phyloP scores from a whole-genome alignment of 2,797 vertebrate species.

The Spinibarbus caldwelli region DNA sequence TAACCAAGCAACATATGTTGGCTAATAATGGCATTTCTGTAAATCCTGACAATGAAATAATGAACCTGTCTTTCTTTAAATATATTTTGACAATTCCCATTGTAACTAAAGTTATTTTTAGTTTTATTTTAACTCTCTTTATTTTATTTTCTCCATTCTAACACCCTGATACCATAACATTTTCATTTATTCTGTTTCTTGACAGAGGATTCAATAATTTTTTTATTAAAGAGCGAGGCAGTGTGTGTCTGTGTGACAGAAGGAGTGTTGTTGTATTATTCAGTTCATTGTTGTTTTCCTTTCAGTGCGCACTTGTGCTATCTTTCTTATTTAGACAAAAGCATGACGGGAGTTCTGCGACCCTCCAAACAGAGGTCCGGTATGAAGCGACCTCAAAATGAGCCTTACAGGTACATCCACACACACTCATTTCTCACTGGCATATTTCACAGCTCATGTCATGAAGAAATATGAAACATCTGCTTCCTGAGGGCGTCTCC shows the following conservation, averaged over 20 bases:
- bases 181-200: background rate
- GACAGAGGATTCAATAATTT: background rate
- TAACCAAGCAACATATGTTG: constrained; percentile 24
- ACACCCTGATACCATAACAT: background rate
- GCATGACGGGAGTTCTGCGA: constrained; percentile 53
- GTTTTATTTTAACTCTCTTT: no score
- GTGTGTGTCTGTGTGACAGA: background rate
- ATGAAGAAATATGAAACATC: background rate
- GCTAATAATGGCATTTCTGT: background rate
- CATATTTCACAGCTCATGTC: background rate
- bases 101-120: background rate
- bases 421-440: background rate
- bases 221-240: background rate
- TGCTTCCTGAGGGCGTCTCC: background rate
- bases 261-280: constrained; percentile 27
- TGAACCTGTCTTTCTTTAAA: background rate
- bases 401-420: constrained; percentile 51
- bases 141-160: background rate
- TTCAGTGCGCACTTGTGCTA: background rate
- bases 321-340: constrained; percentile 35
- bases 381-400: constrained; percentile 41
- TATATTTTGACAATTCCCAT: background rate
- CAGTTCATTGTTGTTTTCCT: background rate
- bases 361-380: constrained; percentile 37
- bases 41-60: background rate